phyloP scores from a whole-genome alignment of 1,140 invertebrate genomes.

The Pseudomyrmex dendroicus region DNA sequence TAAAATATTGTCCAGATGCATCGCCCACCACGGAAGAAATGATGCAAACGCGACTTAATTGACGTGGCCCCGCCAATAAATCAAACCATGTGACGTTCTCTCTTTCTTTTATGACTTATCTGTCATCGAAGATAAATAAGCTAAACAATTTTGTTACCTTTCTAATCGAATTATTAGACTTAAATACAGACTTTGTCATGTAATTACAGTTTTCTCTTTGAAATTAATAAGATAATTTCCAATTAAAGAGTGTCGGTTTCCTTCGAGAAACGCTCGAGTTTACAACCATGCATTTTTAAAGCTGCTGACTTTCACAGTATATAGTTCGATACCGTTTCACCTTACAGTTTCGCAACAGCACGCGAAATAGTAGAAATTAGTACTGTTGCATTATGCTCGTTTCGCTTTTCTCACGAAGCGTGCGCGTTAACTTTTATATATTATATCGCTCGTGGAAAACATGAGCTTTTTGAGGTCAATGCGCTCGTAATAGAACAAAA shows the following conservation, averaged over 20 bases:
- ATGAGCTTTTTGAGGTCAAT: slow-evolving; percentile 33
- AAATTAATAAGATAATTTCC: too few species aligned
- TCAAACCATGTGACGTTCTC: not conserved
- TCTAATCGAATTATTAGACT: too few species aligned
- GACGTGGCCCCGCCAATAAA: not conserved
- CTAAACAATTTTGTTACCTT: too few species aligned
- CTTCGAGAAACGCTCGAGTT: not conserved
- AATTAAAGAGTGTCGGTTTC: not conserved
- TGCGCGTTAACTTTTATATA: slow-evolving; percentile 28
- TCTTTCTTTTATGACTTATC: not conserved
- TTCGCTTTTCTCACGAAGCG: slow-evolving; percentile 36
- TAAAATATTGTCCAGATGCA: slow-evolving; percentile 29
- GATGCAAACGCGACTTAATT: slow-evolving; percentile 15
- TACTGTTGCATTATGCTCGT: slow-evolving; percentile 16
- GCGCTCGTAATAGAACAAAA: not conserved
- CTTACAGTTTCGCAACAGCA: slow-evolving; percentile 62
- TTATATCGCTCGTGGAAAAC: slow-evolving; percentile 14
- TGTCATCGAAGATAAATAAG: too few species aligned
- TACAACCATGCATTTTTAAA: slow-evolving; percentile 1
- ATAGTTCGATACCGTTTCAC: slow-evolving; percentile 46
- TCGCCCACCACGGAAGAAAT: not conserved
- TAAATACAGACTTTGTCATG: too few species aligned
- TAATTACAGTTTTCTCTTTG: too few species aligned
- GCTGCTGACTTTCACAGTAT: slow-evolving; percentile 27
- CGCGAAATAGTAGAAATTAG: slow-evolving; percentile 50